Conservation (phyloP, 2,797 vertebrate genomes). For the Hypotaenidia okinawae region DNA sequence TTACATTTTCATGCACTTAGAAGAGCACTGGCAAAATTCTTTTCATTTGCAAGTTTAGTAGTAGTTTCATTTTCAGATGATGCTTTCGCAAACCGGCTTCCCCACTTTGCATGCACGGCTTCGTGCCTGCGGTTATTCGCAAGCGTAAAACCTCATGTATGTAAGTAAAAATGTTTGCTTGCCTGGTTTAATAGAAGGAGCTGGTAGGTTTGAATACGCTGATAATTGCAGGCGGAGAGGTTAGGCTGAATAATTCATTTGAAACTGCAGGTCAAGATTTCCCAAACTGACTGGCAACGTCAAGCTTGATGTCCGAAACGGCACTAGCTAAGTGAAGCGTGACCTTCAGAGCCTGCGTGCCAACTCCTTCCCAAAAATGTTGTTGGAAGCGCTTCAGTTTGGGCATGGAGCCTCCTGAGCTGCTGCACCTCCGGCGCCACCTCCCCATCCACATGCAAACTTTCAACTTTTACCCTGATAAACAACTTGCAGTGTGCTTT, state of each 20-base stretch:
- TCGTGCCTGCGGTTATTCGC: not conserved
- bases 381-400: not conserved
- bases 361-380: not conserved
- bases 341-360: not conserved
- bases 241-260: not conserved
- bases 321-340: not conserved
- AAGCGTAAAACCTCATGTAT: not conserved
- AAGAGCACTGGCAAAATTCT: not conserved
- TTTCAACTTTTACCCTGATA: not conserved
- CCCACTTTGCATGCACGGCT: not conserved
- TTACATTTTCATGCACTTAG: not conserved
- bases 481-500: not conserved
- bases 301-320: not conserved
- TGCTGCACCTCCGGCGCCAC: not conserved
- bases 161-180: not conserved
- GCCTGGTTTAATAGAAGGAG: not conserved
- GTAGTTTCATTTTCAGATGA: constrained; percentile 5
- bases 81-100: not conserved
- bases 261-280: not conserved
- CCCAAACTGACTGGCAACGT: not conserved
- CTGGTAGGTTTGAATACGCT: not conserved
- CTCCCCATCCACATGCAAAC: not conserved
- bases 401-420: not conserved
- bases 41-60: not conserved
- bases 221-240: not conserved